Base-by-base conservation (phyloP, 2,113 vertebrate genomes). In the Spea bombifrons region DNA sequence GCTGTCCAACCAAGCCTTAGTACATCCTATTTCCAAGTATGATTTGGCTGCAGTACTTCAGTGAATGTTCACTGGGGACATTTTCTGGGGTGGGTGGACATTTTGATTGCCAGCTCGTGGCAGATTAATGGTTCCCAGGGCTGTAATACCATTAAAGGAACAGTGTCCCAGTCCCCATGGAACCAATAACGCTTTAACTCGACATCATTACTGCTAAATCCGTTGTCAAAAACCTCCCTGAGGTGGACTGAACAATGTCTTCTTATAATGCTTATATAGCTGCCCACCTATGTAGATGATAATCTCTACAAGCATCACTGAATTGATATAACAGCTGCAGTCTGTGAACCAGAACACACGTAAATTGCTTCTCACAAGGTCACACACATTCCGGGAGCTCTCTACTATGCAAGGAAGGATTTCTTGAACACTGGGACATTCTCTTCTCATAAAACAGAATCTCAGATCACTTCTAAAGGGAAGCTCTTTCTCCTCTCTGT, bases 131-230 rank as follows among this genome's bases (percentile, higher is more conserved):
- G 65, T 65, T 80, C 78, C 66, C 65, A 44, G 52, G 78, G 71
- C 52, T n/a, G 71, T 66, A 80, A 80, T 80, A 71, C 52, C 63
- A 80, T 80, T 80, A 80, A 74, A 80, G 78, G 65, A 74, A 74
- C 65, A 30, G 17, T 80, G 71, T 53, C 78, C 45, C 30, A 30
- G 45, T 80, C 78, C 70, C 78, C 6, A 13, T 49, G 65, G 78
- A 68, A 5, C 46, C 53, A 59, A 53, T 80, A 72, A 68, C 64
- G 30, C 64, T 74, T 80, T 80, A 74, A 80, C 64, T 68, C 68
- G 71, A 80, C 78, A 80, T 80, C 78, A 80, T 80, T 80, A 74
- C 78, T 73, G 64, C 78, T 80, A 80, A 80, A 80, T 80, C 71
- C 53, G 68, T 80, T 80, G 78, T 80, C 78, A 80, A 66, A 80